Evolutionary conservation across 2,888 invertebrate genomes (phyloP).

Genomic region (Lycia hirtaria): DNA sequence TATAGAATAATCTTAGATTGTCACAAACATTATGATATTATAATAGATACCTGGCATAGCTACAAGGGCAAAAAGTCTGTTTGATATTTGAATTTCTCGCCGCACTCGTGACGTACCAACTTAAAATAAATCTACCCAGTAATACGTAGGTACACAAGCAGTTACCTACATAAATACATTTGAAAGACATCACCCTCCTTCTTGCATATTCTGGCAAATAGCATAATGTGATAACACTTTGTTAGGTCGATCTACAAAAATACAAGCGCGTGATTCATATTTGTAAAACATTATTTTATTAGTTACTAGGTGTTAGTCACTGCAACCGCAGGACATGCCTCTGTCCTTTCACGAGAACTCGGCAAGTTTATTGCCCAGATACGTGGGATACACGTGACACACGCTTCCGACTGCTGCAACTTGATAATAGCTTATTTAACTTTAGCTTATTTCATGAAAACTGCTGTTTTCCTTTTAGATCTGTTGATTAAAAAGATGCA

Average conservation of each 20-base stretch:
- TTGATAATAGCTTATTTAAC: background rate
- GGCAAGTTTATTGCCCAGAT: constrained; percentile 66
- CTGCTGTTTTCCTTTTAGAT: constrained; percentile 34
- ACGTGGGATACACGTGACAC: constrained; percentile 63
- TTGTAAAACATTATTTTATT: constrained; percentile 56
- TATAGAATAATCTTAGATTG: too few species aligned
- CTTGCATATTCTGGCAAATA: too few species aligned
- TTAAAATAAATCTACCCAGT: too few species aligned
- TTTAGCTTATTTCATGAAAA: constrained; percentile 7
- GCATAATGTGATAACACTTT: background rate
- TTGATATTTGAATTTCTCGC: too few species aligned
- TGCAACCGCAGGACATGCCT: constrained; percentile 65
- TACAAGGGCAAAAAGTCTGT: too few species aligned
- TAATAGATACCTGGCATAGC: too few species aligned
- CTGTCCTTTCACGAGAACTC: constrained; percentile 71
- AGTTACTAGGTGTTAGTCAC: constrained; percentile 61
- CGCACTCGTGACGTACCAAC: too few species aligned
- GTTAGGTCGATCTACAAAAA: constrained; percentile 16
- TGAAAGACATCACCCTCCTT: too few species aligned
- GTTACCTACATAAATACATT: too few species aligned
- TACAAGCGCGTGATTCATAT: constrained; percentile 56
- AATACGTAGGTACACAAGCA: too few species aligned
- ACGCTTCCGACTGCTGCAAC: constrained; percentile 48
- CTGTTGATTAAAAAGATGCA: constrained; percentile 14
- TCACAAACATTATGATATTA: too few species aligned